phyloP scores from a whole-genome alignment of 2,113 vertebrate genomes.

The Takifugu bimaculatus region DNA sequence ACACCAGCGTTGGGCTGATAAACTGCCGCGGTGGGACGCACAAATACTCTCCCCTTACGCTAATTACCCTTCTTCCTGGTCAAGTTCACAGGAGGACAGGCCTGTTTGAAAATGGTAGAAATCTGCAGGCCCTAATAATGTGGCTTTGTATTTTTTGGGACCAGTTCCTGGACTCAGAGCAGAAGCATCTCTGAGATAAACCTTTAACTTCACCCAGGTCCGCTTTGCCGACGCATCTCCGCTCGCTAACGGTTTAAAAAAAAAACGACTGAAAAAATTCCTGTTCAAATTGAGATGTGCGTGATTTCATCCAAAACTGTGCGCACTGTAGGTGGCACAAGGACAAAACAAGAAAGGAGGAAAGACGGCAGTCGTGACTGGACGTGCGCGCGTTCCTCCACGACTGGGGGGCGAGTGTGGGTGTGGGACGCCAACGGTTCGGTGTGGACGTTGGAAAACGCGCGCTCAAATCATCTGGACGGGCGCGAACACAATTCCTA shows the following conservation, averaged over 20 bases:
- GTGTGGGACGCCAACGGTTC: constrained; percentile 15
- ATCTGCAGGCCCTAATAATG: no score
- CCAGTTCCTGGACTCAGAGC: no score
- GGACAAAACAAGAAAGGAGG: constrained; percentile 63
- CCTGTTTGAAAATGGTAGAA: constrained; percentile 5
- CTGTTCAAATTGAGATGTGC: no score
- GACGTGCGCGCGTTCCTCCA: constrained; percentile 65
- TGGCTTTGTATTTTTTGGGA: no score
- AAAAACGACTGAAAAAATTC: no score
- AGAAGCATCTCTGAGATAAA: no score
- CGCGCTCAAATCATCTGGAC: constrained; percentile 22
- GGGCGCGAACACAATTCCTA: constrained; percentile 17
- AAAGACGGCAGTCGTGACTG: constrained; percentile 47
- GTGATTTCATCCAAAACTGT: no score
- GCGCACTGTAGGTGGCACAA: constrained; percentile 34
- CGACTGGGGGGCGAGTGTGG: constrained; percentile 46
- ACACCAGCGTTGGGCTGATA: background rate
- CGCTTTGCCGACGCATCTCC: no score
- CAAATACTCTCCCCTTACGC: no score
- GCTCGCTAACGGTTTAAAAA: no score
- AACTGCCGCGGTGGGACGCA: no score
- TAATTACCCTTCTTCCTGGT: background rate
- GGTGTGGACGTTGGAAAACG: constrained; percentile 3
- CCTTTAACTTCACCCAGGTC: no score
- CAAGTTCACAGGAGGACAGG: constrained; percentile 46